Evolutionary conservation across 2,888 invertebrate species (phyloP), one percentile per base, ranked within the genome.

Genomic region (Tetranychus truncatus): DNA sequence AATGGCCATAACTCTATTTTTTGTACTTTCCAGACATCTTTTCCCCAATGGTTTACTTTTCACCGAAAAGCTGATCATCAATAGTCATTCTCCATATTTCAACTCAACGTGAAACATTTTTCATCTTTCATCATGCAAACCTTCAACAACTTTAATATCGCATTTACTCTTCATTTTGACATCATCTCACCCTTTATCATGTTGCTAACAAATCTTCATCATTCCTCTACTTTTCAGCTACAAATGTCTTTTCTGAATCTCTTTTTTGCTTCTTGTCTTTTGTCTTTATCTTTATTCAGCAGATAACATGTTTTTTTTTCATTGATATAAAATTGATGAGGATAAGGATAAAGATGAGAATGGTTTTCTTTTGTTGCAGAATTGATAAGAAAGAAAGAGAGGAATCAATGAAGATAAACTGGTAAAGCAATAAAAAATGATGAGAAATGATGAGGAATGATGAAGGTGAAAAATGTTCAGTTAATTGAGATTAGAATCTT

Each of bases 351-450:
- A 55, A 55, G 55, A 55, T 55, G 15, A 55, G 55, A 55, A 55
- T 74, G 45, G 20, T 69, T 75, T 75, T 69, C 67, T 45, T 24
- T 74, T 74, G 7, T 71, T 67, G 69, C 3, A 21, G 18, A 71
- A 24, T 3, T 18, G 71, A 69, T n/a, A 71, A 24, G 7, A 71
- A 6, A 71, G 45, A 74, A 67, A 74, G 69, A 24, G 69, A 67
- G 21, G 21, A 44, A 69, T 67, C 20, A 67, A 67, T 55, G 69
- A 55, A 65, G 71, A 45, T 45, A 34, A 34, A 34, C 34, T 34
- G 34, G 34, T 3, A 71, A 45, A 67, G 55, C 55, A 55, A 55
- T 55, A 55, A 55, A 55, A 55, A 55, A 55, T 55, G 55, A 55
- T 55, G 34, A 34, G 34, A 34, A 34, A 34, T 24, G 24, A 21